Conservation (phyloP, 1,140 invertebrate species). For the Rhynchophorus ferrugineus region DNA sequence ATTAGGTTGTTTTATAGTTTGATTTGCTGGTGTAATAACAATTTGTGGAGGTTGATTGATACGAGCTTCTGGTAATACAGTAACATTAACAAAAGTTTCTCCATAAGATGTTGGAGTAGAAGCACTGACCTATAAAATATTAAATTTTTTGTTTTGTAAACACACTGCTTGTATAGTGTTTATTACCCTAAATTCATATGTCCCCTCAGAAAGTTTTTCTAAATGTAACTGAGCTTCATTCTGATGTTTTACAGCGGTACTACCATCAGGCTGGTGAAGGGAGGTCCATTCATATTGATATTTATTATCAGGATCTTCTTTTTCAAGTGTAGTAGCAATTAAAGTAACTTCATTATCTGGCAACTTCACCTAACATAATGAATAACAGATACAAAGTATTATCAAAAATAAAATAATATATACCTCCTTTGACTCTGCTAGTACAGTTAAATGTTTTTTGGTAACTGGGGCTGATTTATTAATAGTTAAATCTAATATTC, state of each 20-base stretch:
- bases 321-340: conserved; percentile 71
- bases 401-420: background rate
- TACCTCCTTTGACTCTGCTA: conserved; percentile 67
- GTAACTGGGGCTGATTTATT: conserved; percentile 38
- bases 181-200: conserved; percentile 81
- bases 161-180: background rate
- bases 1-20: conserved; percentile 83
- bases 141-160: background rate
- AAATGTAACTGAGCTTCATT: conserved; percentile 72
- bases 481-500: conserved; percentile 33
- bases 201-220: conserved; percentile 70
- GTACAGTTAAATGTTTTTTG: conserved; percentile 64
- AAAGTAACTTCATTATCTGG: conserved; percentile 71
- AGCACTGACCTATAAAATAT: conserved; percentile 50
- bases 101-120: conserved; percentile 66
- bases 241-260: conserved; percentile 78
- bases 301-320: conserved; percentile 50
- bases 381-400: background rate
- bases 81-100: conserved; percentile 82
- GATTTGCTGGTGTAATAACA: conserved; percentile 73
- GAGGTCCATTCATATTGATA: conserved; percentile 87
- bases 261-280: conserved; percentile 70
- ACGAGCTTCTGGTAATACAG: conserved; percentile 80
- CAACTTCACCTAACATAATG: conserved; percentile 39
- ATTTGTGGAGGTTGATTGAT: conserved; percentile 80